Evolutionary conservation across 2,888 invertebrate species (phyloP).

Genomic region (Tenthredo mesomela): DNA sequence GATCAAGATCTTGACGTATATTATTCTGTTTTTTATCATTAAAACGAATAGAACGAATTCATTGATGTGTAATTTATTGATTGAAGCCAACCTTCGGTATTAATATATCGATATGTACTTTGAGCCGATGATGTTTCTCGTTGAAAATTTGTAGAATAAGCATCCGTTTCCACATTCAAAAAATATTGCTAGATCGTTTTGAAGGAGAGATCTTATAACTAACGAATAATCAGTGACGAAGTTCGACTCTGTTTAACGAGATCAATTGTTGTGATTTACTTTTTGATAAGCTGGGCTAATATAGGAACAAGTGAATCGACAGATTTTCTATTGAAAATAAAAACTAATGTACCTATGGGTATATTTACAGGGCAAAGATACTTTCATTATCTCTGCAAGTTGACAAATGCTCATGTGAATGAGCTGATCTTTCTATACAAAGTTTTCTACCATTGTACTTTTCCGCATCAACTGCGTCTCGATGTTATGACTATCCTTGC

Average conservation of each 20-base stretch:
- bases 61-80: neutral
- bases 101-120: neutral
- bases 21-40: slow-evolving; percentile 3
- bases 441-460: neutral
- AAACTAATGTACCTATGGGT: no score
- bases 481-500: neutral
- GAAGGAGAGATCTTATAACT: neutral
- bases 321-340: slow-evolving; percentile 5
- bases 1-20: neutral
- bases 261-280: neutral
- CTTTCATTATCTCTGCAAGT: neutral
- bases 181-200: neutral
- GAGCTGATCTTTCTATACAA: neutral
- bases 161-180: neutral
- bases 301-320: neutral
- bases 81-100: neutral
- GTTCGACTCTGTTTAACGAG: neutral
- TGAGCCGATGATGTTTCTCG: neutral
- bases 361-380: neutral
- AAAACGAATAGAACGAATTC: neutral
- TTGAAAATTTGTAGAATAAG: neutral
- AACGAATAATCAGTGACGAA: neutral
- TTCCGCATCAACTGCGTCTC: neutral
- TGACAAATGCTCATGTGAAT: neutral
- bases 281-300: neutral